phyloP scores from a whole-genome alignment of 2,888 invertebrate genomes.

The Lasius fuliginosus region DNA sequence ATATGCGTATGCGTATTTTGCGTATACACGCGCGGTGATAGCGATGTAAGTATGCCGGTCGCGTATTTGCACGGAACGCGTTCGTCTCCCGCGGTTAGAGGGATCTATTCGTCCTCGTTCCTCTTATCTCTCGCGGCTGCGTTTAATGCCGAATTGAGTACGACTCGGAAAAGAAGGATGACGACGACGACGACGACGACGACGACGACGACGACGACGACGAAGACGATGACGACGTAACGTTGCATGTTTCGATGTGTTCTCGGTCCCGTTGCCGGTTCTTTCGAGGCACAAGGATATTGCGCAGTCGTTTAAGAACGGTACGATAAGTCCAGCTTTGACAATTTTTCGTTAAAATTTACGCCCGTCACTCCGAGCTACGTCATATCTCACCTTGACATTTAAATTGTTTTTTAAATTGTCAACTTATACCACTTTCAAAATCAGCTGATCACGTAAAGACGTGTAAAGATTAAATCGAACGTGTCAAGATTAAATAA shows the following conservation, averaged over 20 bases:
- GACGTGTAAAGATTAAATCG: not conserved
- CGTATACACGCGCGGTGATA: not conserved
- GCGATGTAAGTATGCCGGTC: conserved; percentile 30
- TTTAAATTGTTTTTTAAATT: not conserved
- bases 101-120: conserved; percentile 60
- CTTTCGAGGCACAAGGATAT: not conserved
- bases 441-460: not conserved
- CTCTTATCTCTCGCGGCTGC: conserved; percentile 50
- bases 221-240: conserved; percentile 4
- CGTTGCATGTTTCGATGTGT: conserved; percentile 20
- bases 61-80: conserved; percentile 51
- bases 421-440: not conserved
- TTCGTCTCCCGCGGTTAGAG: conserved; percentile 29
- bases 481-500: not conserved
- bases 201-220: not conserved
- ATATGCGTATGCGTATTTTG: not conserved
- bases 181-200: conserved; percentile 4
- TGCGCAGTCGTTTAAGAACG: not conserved
- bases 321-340: not conserved
- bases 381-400: not conserved
- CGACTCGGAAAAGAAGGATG: conserved; percentile 5
- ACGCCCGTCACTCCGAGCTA: not conserved
- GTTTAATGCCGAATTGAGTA: conserved; percentile 56
- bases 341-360: not conserved
- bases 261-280: conserved; percentile 40